Base-by-base conservation (phyloP, 2,797 vertebrate species). In the Sebastes glaucus region DNA sequence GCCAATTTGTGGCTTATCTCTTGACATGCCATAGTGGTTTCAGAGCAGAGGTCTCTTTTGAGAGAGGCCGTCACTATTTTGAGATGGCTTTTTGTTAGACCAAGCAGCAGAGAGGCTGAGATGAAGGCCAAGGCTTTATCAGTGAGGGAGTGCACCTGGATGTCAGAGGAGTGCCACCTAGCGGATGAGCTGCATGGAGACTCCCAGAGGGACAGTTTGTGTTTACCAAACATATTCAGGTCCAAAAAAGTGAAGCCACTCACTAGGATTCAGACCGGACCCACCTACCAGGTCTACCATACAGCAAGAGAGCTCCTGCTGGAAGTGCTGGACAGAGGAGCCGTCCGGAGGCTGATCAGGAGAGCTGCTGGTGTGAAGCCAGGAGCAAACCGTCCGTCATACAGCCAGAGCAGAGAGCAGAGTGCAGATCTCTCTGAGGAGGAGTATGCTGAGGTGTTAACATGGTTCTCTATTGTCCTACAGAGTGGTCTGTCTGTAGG, bases 201-300 rank as follows among this genome's bases (percentile, higher is more conserved):
- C 23, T 14, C 66, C 7, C 86, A 81, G 71, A 82, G 8, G 11
- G 88, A 88, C 33, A 59, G 55, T 14, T 23, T 92, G 33, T 91
- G 93, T 33, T 79, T 94, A n/a, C 94, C 94, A 9, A 93, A 91
- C 55, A 88, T 95, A 69, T 95, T 94, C 87, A 92, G 78, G 68
- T 84, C 87, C 28, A 94, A 87, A 78, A 94, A 78, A 55, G 85
- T 90, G 32, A 93, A 74, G 69, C 79, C 87, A 0, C 63, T 91
- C 6, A 5, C 23, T 9, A 85, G 78, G 72, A 56, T 4, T 38
- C 83, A 75, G 67, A 68, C 68, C 1, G 82, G 89, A n/a, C 88
- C 86, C 14, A 69, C 74, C 2, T 88, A 84, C 75, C 88, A 87
- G 61, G 77, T 90, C 11, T 88, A 93, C 83, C 57, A 87, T 6